Base-by-base conservation (phyloP, 2,113 vertebrate genomes). In the Poeciliopsis occidentalis region DNA sequence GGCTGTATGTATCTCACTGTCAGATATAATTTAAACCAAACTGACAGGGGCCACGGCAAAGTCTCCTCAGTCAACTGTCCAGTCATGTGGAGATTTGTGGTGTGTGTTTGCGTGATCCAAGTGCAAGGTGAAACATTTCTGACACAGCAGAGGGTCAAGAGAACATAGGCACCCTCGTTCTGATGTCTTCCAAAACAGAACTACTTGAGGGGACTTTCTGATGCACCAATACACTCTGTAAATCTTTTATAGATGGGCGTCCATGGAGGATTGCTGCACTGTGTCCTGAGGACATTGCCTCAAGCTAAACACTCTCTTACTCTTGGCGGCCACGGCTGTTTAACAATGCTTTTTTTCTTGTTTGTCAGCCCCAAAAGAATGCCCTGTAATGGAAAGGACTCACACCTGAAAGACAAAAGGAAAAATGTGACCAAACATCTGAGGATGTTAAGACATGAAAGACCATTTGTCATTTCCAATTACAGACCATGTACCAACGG, bases 231-330 rank as follows among this genome's bases (percentile, higher is more conserved):
- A 87, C 87, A 85, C 8, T 5, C 73, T 88, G 92, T 96, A 92
- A 96, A 96, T 96, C 94, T 95, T 96, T 96, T 87, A 96, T 96
- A 92, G 91, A 93, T 90, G 66, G 67, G 94, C 91, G 93, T 93
- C 94, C 93, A 87, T 82, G 89, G 94, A 95, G 94, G 93, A 92
- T 95, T 95, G 92, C 90, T 89, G 81, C 91, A 89, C 87, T 89
- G 89, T 94, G 92, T 95, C 93, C 94, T 93, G 73, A 88, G 94
- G 94, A 95, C 95, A 93, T 94, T 85, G 95, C 94, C 95, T 85
- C 88, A 76, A 93, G 95, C 95, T 91, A 95, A 95, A 96, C 92
- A 93, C 92, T 89, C 91, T 94, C 93, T 88, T 87, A 87, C 94
- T 91, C 79, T 92, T 81, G 90, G 81, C 92, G 93, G 94, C 90